Base-by-base conservation (phyloP, 2,113 vertebrate genomes). In the Heterotis niloticus region DNA sequence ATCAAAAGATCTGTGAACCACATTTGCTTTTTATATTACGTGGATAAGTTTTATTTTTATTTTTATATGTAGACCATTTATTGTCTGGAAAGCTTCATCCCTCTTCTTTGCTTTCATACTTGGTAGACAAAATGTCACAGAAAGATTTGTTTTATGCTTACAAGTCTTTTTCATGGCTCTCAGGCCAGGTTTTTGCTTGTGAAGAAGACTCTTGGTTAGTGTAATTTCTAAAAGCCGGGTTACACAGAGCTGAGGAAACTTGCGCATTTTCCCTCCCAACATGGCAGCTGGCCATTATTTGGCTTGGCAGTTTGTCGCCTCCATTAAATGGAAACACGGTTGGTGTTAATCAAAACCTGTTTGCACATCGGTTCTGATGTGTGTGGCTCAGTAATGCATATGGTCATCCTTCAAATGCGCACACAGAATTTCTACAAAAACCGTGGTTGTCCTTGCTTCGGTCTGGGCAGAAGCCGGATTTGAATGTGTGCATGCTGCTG, bases 151-250 rank as follows among this genome's bases (percentile, higher is more conserved):
- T 10, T 62, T 4, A 76, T 54, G 26, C 71, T 18, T 73, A 70
- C 76, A 75, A 74, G 60, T 81, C 67, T 77, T 73, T 68, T 74
- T 57, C 44, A 29, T 44, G 34, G 34, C 7, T 70, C 76, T 79
- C 64, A 65, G 56, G 73, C 62, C 66, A 60, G 69, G 51, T 59
- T 62, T 44, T 64, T 73, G 52, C 62, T 83, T 86, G 83, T 71
- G 70, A 44, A 44, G 44, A 83, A 74, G 51, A 76, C 81, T 80
- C 76, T 24, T 59, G 56, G 52, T 44, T 60, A 70, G 80, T 10
- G 78, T 34, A 29, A 26, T 76, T 74, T 84, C 76, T 72, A 57
- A 81, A 81, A 64, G 62, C 5, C 69, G 65, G 79, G 66, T 28
- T 56, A 56, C 57, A 74, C 78, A 14, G 65, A 81, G 77, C 73